A percentile compares a stretch with the other conserved stretches of the same genome.
These are phyloP conservation scores for Hydrotaea diabolus DNA, from an alignment of 2,888 invertebrate species.

Conservation along the genomic window DNA sequence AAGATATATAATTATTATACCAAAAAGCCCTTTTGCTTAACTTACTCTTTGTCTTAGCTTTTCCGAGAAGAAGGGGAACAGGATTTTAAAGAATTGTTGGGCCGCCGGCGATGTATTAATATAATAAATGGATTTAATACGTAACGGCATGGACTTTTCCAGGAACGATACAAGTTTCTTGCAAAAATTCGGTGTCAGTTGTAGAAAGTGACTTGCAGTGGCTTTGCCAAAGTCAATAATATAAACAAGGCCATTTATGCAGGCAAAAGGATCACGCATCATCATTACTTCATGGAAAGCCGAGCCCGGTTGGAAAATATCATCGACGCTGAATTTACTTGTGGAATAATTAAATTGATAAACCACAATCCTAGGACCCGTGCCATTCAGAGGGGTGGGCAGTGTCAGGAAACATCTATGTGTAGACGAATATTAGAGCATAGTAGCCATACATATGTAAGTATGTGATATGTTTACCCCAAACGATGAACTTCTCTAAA, in stretches of 20 bases:
- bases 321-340: conserved; percentile 80
- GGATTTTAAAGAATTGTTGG: conserved; percentile 83
- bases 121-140: conserved; percentile 83
- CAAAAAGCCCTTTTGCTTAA: not conserved
- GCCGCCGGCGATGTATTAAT: conserved; percentile 84
- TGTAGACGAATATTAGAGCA: not conserved
- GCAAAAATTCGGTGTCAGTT: conserved; percentile 83
- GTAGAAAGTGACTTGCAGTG: conserved; percentile 82
- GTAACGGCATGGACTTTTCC: conserved; percentile 84
- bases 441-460: not conserved
- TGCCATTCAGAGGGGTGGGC: conserved; percentile 78
- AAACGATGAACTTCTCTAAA: conserved; percentile 73
- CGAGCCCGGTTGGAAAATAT: conserved; percentile 77
- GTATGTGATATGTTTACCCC: conserved; percentile 69
- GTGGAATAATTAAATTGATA: conserved; percentile 81
- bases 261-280: conserved; percentile 84
- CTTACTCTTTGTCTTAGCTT: conserved; percentile 83
- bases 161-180: conserved; percentile 83
- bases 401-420: conserved; percentile 75
- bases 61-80: conserved; percentile 83
- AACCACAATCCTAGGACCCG: conserved; percentile 82
- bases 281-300: conserved; percentile 77
- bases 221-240: conserved; percentile 83
- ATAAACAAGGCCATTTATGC: conserved; percentile 81
- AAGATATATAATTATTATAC: not conserved